Evolutionary conservation across 1,140 invertebrate species (phyloP), one percentile per base, ranked within the genome.

Genomic region (Centruroides vittatus): DNA sequence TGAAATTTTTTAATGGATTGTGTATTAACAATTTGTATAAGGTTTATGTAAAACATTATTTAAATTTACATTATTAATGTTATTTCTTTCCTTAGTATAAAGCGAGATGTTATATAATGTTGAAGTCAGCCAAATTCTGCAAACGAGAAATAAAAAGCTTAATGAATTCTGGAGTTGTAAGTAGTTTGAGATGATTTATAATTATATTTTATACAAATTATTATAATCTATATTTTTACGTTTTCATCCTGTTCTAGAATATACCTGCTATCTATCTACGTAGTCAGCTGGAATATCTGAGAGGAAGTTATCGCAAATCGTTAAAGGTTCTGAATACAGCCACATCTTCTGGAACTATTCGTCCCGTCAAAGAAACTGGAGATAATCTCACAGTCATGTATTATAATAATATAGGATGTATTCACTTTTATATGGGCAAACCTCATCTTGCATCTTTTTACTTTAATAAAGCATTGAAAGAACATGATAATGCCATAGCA

Each of bases 331-430:
- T 88, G 10, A 80, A 79, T 67, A 76, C 78, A n/a, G 51, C 62
- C 4, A 34, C 35, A 23, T 47, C 41, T 9, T 60, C 60, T 58
- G 59, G 54, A 7, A 47, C 57, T 13, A 12, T 57, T 9, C 60
- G 56, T 23, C 36, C 55, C 5, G 70, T 57, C 60, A 84, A 82
- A 65, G 78, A 75, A 36, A 76, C 73, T 63, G 84, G 83, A 4
- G 83, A 85, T 68, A 81, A 78, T 56, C 73, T 81, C 11, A 76
- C 80, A 53, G 80, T 89, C 52, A 81, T 88, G 67, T 86, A 88
- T 66, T 87, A 89, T 70, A 96, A 95, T 71, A 94, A 96, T 71
- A 81, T 93, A 67, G 92, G 86, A 47, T 85, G 90, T 62, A 82
- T 93, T 62, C 85, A 94, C 77, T 82, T 91, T 69, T 84, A 87